Conservation (phyloP, 2,113 vertebrate genomes). For the Pimephales promelas region DNA sequence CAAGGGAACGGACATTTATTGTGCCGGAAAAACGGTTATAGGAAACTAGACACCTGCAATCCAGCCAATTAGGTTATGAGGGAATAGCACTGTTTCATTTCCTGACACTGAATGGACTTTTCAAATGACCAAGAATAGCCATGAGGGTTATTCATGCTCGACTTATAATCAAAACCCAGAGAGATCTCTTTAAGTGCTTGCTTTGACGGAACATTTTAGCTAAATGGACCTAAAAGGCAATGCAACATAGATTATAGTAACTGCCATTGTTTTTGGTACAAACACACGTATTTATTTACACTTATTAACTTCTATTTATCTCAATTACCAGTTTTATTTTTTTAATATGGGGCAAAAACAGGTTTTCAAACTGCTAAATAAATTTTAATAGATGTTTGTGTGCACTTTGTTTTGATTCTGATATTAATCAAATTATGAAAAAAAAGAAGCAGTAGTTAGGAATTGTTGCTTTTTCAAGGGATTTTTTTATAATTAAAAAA, state of each 20-base stretch:
- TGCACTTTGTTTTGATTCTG: not conserved
- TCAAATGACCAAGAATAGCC: slow-evolving; percentile 56
- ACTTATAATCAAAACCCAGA: slow-evolving; percentile 17
- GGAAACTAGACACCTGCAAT: slow-evolving; percentile 74
- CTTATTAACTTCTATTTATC: no score
- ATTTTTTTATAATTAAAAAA: not conserved
- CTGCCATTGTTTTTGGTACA: not conserved
- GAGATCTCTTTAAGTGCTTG: not conserved
- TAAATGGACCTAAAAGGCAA: not conserved
- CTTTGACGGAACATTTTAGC: slow-evolving; percentile 5
- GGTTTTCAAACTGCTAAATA: not conserved
- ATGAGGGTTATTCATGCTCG: slow-evolving; percentile 50
- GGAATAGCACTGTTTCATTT: slow-evolving; percentile 64
- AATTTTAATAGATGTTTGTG: not conserved
- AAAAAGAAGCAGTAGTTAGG: not conserved
- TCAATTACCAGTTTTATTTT: not conserved
- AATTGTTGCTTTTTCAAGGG: not conserved
- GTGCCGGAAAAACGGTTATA: slow-evolving; percentile 67
- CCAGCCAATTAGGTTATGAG: slow-evolving; percentile 60
- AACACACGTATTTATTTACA: not conserved
- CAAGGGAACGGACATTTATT: slow-evolving; percentile 72
- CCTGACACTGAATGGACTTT: slow-evolving; percentile 65
- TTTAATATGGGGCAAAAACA: not conserved
- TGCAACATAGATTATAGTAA: not conserved
- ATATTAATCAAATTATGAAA: not conserved